Base-by-base conservation (phyloP, 2,888 invertebrate species). In the Rutpela maculata region DNA sequence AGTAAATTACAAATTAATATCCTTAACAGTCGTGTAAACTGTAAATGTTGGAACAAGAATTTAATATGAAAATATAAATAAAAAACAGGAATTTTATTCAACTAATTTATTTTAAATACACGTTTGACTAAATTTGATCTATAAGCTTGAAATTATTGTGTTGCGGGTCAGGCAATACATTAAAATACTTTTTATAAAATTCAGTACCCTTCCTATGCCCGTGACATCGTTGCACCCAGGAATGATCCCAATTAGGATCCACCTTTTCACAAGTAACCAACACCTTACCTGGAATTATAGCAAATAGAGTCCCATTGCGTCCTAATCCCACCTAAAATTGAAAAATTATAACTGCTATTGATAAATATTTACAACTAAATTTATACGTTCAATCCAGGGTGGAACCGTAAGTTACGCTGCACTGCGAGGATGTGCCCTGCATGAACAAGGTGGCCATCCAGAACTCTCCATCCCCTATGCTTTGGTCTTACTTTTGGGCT, bases 171-270 rank as follows among this genome's bases (percentile, higher is more conserved):
- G 97, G 95, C 83, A 98, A 92, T 55, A 98, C 92, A 91, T 98
- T 95, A 83, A 93, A 96, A 88, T 97, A 96, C 86, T 97, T 97
- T 88, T 97, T 98, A 85, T 93, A 93, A 80, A 97, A 94, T 0
- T 91, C 91, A 82, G 93, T 93, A 0, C 92, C 90, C 84, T 93
- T 90, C 75, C 95, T 90, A 0, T 93, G 93, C 0, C 90, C 91
- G 88, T 95, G 94, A 85, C 92, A 89, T 78, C 92, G 89, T 85
- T 93, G 91, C 38, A 96, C 91, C 95, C 96, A 95, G 0, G 92
- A 91, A 85, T 96, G 95, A 17, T 94, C 92, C 94, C 95, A 96
- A 84, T 96, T 92, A 0, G 95, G 95, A 77, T 96, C 93, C 73
- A 95, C 92, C 85, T 94, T 93, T 87, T 98, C 98, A 89, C 95